Percentiles rank a stretch among this genome's conserved stretches.
These are phyloP conservation scores for Rhineura floridana DNA, from an alignment of 2,113 vertebrate species.

Conservation along the genomic window DNA sequence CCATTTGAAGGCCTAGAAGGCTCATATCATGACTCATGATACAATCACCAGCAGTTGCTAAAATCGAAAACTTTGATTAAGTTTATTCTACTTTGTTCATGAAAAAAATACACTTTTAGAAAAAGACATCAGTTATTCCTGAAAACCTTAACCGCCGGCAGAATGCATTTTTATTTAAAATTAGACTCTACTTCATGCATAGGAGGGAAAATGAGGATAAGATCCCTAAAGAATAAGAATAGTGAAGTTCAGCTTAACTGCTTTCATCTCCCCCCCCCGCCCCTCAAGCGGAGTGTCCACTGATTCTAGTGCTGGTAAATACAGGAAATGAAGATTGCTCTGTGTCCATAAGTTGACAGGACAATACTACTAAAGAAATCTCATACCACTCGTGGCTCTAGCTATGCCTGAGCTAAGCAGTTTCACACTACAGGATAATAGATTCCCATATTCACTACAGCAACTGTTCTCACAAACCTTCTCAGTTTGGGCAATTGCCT, in stretches of 20 bases:
- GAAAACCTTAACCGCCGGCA: neutral
- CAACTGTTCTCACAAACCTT: constrained; percentile 10
- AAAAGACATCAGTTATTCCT: neutral
- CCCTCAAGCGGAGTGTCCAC: neutral
- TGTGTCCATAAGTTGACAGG: neutral
- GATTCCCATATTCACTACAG: constrained; percentile 4
- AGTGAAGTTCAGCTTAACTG: neutral
- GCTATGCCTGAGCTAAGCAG: constrained; percentile 27
- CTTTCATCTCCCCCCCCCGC: neutral
- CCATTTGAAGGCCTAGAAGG: neutral
- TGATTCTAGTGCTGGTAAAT: neutral
- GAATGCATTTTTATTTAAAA: neutral
- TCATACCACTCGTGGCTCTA: neutral
- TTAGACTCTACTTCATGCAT: neutral
- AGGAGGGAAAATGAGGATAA: neutral
- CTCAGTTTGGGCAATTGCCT: neutral
- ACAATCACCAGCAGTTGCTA: neutral
- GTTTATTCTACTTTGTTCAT: neutral
- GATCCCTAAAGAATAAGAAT: neutral
- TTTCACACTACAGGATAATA: constrained; percentile 27
- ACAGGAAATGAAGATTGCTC: accelerated
- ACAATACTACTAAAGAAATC: neutral
- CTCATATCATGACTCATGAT: neutral
- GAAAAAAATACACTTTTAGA: neutral
- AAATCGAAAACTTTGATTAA: neutral